These are phyloP conservation scores for Axis porcinus DNA, from an alignment of 2,113 vertebrate genomes.

Conservation along the genomic window DNA sequence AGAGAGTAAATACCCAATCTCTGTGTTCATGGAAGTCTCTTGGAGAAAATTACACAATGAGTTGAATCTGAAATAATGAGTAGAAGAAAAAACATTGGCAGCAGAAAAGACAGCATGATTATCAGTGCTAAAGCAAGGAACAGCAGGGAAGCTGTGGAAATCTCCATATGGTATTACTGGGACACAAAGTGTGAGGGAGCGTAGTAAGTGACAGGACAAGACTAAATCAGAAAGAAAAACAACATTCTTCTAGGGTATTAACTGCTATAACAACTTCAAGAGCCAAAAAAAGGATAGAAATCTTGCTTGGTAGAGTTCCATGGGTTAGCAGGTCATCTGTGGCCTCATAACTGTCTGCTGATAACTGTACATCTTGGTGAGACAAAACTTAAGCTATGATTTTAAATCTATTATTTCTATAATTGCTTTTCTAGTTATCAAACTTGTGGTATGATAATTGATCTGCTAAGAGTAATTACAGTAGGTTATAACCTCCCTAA, in stretches of 20 bases:
- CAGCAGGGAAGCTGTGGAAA: not conserved
- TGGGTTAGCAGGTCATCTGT: not conserved
- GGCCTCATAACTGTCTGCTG: not conserved
- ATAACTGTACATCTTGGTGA: not conserved
- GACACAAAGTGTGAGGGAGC: not conserved
- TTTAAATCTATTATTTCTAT: not conserved
- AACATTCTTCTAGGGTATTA: not conserved
- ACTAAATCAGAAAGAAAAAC: not conserved
- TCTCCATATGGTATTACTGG: not conserved
- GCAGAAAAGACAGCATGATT: not conserved
- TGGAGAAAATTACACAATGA: not conserved
- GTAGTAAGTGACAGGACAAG: not conserved
- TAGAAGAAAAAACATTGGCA: not conserved
- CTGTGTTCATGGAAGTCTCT: not conserved
- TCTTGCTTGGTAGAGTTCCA: not conserved
- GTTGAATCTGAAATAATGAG: not conserved
- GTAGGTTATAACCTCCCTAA: not conserved
- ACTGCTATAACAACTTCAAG: not conserved
- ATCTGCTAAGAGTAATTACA: constrained; percentile 5
- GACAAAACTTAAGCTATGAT: not conserved
- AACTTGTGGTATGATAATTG: not conserved
- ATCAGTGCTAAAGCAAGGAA: not conserved
- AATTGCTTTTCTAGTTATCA: not conserved
- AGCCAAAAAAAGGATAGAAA: not conserved
- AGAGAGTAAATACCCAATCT: not conserved